A percentile compares a stretch with the other conserved stretches of the same genome.
These are phyloP conservation scores for Triplophysa bombifrons DNA, from an alignment of 2,797 vertebrate genomes.

Conservation along the genomic window DNA sequence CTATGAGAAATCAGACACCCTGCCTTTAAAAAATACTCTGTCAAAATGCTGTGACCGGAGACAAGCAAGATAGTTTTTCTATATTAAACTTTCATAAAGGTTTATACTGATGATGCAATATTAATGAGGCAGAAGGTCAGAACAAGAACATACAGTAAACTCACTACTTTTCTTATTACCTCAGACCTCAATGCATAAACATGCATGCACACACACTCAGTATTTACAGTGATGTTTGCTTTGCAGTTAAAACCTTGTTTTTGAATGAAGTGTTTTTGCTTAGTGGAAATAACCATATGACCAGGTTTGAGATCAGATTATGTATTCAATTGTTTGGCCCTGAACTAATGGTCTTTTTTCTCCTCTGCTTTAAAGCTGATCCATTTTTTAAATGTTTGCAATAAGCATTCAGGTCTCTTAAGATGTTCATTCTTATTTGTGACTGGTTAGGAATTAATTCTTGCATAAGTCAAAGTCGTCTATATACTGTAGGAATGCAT, in stretches of 20 bases:
- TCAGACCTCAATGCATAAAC: constrained; percentile 31
- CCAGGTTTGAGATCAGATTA: constrained; percentile 74
- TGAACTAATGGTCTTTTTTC: constrained; percentile 70
- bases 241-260: constrained; percentile 63
- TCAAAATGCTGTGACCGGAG: constrained; percentile 57
- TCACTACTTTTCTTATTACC: constrained; percentile 48
- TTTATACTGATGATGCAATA: constrained; percentile 67
- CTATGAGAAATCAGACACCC: no score
- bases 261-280: constrained; percentile 68
- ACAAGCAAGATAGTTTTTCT: constrained; percentile 61
- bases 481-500: constrained; percentile 28
- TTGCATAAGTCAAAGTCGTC: constrained; percentile 1
- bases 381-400: constrained; percentile 70
- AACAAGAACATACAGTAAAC: constrained; percentile 67
- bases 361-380: constrained; percentile 70
- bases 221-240: constrained; percentile 57
- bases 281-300: constrained; percentile 73
- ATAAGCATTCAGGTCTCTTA: constrained; percentile 69
- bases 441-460: constrained; percentile 32
- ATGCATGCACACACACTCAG: constrained; percentile 23
- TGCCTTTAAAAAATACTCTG: constrained; percentile 58
- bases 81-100: constrained; percentile 72
- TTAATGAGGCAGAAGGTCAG: constrained; percentile 72
- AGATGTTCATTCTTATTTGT: constrained; percentile 48
- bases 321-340: constrained; percentile 71